These are phyloP conservation scores for Ommatoiulus sabulosus DNA, from an alignment of 2,888 invertebrate species.

Conservation along the genomic window DNA sequence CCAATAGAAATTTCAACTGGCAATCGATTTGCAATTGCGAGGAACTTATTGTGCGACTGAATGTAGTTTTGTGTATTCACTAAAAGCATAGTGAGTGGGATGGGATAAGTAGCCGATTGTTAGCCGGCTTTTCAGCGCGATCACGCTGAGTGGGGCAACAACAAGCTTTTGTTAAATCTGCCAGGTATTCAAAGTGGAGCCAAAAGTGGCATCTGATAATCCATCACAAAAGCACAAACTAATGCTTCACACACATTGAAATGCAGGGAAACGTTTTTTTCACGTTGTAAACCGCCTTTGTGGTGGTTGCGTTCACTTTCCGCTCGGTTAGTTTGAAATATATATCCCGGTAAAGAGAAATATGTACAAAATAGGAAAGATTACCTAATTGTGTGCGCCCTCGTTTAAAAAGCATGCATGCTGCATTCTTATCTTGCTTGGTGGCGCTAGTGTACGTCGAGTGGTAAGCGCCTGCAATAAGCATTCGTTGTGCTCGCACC, in stretches of 20 bases:
- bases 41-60: neutral
- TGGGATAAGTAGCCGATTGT: slow-evolving; percentile 26
- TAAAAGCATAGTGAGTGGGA: slow-evolving; percentile 13
- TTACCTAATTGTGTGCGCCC: too few relatives aligned
- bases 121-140: slow-evolving; percentile 9
- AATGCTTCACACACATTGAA: slow-evolving; percentile 13
- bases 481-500: too few relatives aligned
- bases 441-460: too few relatives aligned
- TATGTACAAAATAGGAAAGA: too few relatives aligned
- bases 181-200: neutral
- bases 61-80: neutral
- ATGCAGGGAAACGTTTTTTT: neutral
- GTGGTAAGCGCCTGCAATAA: too few relatives aligned
- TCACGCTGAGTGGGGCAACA: slow-evolving; percentile 40
- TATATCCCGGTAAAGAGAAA: too few relatives aligned
- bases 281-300: too few relatives aligned
- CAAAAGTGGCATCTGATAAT: slow-evolving; percentile 40
- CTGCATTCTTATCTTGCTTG: too few relatives aligned
- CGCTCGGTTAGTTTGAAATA: too few relatives aligned
- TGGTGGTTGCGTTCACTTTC: too few relatives aligned
- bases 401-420: too few relatives aligned
- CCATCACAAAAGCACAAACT: slow-evolving; percentile 21
- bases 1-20: neutral
- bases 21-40: neutral
- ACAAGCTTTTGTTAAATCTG: slow-evolving; percentile 15